Conservation (phyloP, 2,797 vertebrate species). For the Artibeus jamaicensis region DNA sequence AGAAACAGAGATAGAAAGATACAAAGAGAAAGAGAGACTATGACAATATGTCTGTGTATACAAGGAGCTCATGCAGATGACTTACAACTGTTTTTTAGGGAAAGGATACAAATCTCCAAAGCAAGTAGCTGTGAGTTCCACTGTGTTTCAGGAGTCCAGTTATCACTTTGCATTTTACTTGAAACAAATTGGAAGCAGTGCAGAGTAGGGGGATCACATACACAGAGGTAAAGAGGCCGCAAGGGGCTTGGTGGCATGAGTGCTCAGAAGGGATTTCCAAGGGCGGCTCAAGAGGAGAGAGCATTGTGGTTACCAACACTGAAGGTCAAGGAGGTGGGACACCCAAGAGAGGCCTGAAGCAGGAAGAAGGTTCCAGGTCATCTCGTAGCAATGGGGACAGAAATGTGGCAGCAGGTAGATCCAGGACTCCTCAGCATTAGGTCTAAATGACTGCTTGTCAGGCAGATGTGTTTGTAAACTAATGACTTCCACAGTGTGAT, state of each 20-base stretch:
- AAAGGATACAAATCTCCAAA: neutral
- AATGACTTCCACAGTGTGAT: conserved; percentile 72
- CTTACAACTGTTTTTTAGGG: neutral
- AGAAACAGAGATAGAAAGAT: neutral
- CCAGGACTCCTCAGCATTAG: neutral
- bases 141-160: neutral
- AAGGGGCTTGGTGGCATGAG: neutral
- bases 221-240: neutral
- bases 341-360: neutral
- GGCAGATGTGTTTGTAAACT: conserved; percentile 72
- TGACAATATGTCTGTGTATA: neutral
- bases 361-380: neutral
- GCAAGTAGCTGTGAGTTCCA: neutral
- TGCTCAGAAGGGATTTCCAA: neutral
- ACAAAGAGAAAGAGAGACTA: neutral
- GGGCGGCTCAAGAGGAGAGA: neutral
- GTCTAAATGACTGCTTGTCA: conserved; percentile 70
- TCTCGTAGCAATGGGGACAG: neutral
- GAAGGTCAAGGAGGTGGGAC: neutral
- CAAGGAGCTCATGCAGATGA: neutral
- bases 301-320: neutral
- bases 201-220: neutral
- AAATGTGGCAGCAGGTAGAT: neutral
- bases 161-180: neutral
- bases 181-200: neutral